These are phyloP conservation scores for Phylloscopus trochilus DNA, from an alignment of 2,113 vertebrate species.

Conservation along the genomic window DNA sequence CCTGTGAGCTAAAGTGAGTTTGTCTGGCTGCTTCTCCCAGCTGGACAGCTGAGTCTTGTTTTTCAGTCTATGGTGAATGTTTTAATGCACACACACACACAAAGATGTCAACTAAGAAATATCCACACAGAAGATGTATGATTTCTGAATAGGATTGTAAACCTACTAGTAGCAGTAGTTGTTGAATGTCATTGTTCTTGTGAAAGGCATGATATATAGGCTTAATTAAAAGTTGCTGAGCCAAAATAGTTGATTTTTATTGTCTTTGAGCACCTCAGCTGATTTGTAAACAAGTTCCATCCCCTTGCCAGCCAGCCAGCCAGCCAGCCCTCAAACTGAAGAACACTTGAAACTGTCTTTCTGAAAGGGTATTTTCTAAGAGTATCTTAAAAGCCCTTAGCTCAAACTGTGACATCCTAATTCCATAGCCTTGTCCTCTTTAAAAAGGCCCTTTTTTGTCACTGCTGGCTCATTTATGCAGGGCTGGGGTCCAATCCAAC, in stretches of 20 bases:
- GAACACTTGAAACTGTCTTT: not conserved
- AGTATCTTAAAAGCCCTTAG: not conserved
- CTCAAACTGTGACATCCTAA: not conserved
- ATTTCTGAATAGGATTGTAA: not conserved
- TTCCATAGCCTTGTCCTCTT: not conserved
- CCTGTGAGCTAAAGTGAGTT: not conserved
- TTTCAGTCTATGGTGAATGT: not conserved
- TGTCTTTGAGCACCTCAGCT: not conserved
- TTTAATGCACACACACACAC: not conserved
- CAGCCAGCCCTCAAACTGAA: not conserved
- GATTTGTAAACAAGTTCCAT: not conserved
- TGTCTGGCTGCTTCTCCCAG: not conserved
- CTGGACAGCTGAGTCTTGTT: not conserved
- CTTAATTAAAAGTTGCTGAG: not conserved
- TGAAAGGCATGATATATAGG: not conserved
- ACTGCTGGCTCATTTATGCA: not conserved
- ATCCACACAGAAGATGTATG: not conserved
- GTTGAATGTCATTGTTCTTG: not conserved
- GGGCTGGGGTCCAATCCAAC: not conserved
- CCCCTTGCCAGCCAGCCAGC: not conserved
- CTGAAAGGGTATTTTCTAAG: not conserved
- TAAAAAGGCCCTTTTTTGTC: not conserved
- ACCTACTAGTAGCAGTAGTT: not conserved
- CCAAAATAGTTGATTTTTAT: not conserved
- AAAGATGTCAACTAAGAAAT: not conserved